Evolutionary conservation across 2,113 vertebrate species (phyloP).

Genomic region (Lagenorhynchus albirostris): DNA sequence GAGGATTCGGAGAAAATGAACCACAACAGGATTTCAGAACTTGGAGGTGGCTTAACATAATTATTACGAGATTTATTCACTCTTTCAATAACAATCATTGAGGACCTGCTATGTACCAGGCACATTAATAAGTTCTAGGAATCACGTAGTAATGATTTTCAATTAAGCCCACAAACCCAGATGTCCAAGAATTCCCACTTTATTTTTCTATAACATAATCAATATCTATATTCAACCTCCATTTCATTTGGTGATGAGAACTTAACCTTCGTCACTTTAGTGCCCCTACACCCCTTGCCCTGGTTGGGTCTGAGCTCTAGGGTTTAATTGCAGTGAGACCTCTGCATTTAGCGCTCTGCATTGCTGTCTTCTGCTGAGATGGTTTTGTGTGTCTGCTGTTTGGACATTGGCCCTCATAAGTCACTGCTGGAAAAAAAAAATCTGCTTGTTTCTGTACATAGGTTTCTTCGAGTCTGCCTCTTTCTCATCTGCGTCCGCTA

Average conservation of each 20-base stretch:
- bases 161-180: background rate
- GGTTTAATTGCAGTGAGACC: background rate
- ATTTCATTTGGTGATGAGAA: background rate
- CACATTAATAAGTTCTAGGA: background rate
- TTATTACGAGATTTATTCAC: background rate
- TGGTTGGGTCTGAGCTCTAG: background rate
- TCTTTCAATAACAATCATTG: background rate
- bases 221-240: background rate
- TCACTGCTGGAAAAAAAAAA: background rate
- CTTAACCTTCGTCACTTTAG: background rate
- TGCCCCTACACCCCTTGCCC: rapidly evolving
- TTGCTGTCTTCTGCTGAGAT: background rate
- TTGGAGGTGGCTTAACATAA: background rate
- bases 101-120: background rate
- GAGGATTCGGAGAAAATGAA: background rate
- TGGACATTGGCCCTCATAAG: background rate
- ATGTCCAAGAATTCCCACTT: background rate
- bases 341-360: rapidly evolving
- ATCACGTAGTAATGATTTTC: background rate
- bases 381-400: background rate
- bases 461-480: background rate
- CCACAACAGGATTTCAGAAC: background rate
- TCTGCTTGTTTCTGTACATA: background rate
- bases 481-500: background rate
- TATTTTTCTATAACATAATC: background rate